Base-by-base conservation (phyloP, 2,797 vertebrate genomes). In the Rhinichthys osculus region DNA sequence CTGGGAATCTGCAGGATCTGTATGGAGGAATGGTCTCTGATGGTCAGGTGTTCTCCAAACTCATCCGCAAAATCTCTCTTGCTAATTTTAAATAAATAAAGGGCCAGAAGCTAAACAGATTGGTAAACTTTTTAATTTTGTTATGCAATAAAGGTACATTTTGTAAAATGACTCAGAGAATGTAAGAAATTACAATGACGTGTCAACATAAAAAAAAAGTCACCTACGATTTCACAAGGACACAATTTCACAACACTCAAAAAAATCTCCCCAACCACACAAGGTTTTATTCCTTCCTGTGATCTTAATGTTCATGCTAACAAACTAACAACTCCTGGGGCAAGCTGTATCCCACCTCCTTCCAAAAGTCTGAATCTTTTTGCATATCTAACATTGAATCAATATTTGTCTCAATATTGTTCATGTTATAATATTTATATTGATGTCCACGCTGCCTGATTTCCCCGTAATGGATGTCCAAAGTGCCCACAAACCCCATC, bases 101-200 rank as follows among this genome's bases (percentile, higher is more conserved):
- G 82, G 90, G 90, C 86, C 87, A 89, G 27, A 84, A 57, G 33
- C 40, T 54, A 67, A 40, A 62, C n/a, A 69, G 57, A 83, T 66
- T 44, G 40, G 72, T 83, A 85, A 84, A 84, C 79, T 85, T 78
- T 88, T 88, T 89, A 79, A 88, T 89, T 87, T 9, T 7, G 73
- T 59, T 74, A 44, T 42, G 40, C 57, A 84, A 74, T 50, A 77
- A 87, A 50, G 16, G 30, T 11, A 33, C 27, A 74, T 27, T 64
- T 82, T 50, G 19, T 73, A 59, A 84, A 83, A 84, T 59, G 16
- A 84, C 62, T 59, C 57, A 8, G 11, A 72, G 7, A 71, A 81
- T 4, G 13, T 47, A 21, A 78, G 33, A 42, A 59, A 78, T 69
- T 78, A 85, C 80, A 67, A 72, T 62, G 30, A 85, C 64, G 33